Evolutionary conservation across 2,797 vertebrate species (phyloP).

Genomic region (Acanthurus lineatus): DNA sequence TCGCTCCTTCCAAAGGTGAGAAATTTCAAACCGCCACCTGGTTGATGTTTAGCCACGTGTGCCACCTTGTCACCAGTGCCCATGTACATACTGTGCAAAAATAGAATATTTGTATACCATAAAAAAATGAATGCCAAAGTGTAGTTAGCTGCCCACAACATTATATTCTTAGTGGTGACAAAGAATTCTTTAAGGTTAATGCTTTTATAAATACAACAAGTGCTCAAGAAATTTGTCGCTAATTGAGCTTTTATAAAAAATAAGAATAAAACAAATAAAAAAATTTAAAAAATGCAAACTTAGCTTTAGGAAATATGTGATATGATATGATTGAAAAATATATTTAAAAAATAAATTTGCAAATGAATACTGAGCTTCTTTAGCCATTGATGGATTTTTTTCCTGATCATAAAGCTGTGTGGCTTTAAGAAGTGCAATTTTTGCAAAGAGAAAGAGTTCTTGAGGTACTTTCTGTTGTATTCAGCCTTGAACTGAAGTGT

Average conservation of each 20-base stretch:
- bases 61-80: slow-evolving; percentile 36
- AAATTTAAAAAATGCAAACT: not conserved
- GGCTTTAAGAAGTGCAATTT: not conserved
- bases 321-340: not conserved
- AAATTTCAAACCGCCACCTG: slow-evolving; percentile 83
- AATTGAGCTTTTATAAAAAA: not conserved
- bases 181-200: not conserved
- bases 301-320: not conserved
- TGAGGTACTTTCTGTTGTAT: not conserved
- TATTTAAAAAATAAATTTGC: not conserved
- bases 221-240: not conserved
- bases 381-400: not conserved
- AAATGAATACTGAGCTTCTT: not conserved
- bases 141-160: not conserved
- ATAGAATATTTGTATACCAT: slow-evolving; percentile 1
- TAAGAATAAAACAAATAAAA: not conserved
- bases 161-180: not conserved
- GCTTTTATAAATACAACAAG: not conserved
- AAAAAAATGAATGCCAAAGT: not conserved
- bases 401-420: not conserved
- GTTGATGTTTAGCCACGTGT: slow-evolving; percentile 70
- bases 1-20: slow-evolving; percentile 85
- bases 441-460: not conserved
- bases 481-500: not conserved
- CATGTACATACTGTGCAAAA: slow-evolving; percentile 28